Evolutionary conservation across 2,888 invertebrate genomes (phyloP), one percentile per base, ranked within the genome.

Genomic region (Tachina fera): DNA sequence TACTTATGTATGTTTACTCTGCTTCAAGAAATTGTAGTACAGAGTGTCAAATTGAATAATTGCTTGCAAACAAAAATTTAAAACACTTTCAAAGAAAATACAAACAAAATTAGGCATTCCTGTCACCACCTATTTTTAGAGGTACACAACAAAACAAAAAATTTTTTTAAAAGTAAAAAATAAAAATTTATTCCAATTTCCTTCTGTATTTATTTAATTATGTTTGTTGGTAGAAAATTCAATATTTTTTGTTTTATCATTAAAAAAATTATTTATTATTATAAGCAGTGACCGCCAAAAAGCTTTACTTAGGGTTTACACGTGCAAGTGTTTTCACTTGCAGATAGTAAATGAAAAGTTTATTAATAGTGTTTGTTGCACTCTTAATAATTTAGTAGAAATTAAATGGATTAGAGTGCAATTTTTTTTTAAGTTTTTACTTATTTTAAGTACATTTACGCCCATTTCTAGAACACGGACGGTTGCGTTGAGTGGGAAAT

Each of bases 81-180:
- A n/a, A 49, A 14, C 39, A 72, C n/a, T 65, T 31, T 31, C 31
- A 31, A 31, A 14, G 16, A 58, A 70, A 49, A 70, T 19, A 49
- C 68, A 74, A 65, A 22, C 11, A 58, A 63, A 49, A 74, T 68
- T 82, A 70, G 16, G 49, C 65, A 85, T 85, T 85, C 74, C 77
- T 74, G 78, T 82, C 85, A 82, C 85, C 81, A 70, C 81, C 77
- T 82, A 78, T 77, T 76, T 80, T 80, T 80, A 79, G 68, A 84
- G 56, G 43, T 41, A 31, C 22, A 47, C 4, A 41, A 71, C 41
- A 61, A 61, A 41, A 10, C 41, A 58, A 47, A 49, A 22, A n/a
- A 63, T 68, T 22, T 13, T n/a, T 19, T 61, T 43, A 56, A 31
- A 47, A n/a, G 53, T 49, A 49, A 56, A 78, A 51, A 78, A 75